phyloP scores from a whole-genome alignment of 2,113 vertebrate genomes.

The Anser cygnoides region DNA sequence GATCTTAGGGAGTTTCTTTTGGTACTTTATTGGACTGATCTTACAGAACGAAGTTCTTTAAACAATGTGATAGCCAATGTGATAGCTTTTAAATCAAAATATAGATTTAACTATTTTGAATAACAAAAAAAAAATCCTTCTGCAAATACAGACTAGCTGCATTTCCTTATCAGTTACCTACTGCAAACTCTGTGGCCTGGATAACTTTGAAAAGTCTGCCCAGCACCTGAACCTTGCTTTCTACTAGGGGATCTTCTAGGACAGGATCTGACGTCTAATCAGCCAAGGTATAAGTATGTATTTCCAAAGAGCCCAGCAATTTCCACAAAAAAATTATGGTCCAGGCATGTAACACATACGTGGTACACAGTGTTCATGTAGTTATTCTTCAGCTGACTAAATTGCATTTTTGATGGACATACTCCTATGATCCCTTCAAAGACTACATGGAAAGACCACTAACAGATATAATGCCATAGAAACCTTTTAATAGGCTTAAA shows the following conservation, averaged over 20 bases:
- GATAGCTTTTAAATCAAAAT: background rate
- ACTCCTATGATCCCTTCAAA: background rate
- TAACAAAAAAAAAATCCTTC: background rate
- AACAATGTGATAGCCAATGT: fast-evolving
- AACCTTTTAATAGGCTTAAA: background rate
- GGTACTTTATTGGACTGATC: background rate
- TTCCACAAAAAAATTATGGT: background rate
- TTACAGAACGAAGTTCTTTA: background rate
- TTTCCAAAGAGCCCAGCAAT: background rate
- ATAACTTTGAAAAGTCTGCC: background rate
- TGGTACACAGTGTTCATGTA: background rate
- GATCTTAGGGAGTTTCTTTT: background rate
- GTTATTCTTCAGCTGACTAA: background rate
- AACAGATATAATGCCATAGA: background rate
- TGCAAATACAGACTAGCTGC: background rate
- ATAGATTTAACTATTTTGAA: background rate
- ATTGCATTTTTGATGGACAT: background rate
- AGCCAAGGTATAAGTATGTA: background rate
- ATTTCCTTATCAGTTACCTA: background rate
- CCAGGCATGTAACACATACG: fast-evolving
- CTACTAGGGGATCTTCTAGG: background rate
- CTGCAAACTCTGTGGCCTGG: background rate
- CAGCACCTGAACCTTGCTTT: background rate
- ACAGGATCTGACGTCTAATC: background rate
- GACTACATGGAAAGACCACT: background rate